These are phyloP conservation scores for Silurus meridionalis DNA, from an alignment of 2,113 vertebrate species.

Conservation along the genomic window DNA sequence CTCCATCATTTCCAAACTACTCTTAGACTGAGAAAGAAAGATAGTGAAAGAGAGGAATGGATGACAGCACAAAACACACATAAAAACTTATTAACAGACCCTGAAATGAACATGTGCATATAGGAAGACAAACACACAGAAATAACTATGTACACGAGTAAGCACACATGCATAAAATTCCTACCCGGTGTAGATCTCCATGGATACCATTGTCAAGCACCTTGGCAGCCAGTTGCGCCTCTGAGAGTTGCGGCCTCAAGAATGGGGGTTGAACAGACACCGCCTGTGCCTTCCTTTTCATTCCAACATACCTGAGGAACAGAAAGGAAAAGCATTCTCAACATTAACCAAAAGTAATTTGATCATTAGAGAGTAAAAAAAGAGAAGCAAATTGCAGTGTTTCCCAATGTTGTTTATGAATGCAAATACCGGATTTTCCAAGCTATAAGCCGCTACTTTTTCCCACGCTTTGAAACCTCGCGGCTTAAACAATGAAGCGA, in stretches of 20 bases:
- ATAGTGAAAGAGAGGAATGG: not conserved
- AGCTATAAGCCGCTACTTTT: too few relatives aligned
- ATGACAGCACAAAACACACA: not conserved
- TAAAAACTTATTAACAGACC: not conserved
- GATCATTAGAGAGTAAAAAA: not conserved
- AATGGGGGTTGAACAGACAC: conserved; percentile 88
- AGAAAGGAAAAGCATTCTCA: not conserved
- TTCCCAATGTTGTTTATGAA: not conserved
- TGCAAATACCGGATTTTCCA: not conserved
- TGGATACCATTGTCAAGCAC: conserved; percentile 95
- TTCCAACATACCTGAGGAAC: conserved; percentile 84
- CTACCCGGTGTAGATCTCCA: conserved; percentile 88
- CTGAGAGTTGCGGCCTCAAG: conserved; percentile 82
- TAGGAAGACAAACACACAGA: not conserved
- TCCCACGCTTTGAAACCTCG: too few relatives aligned
- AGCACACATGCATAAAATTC: conserved; percentile 41
- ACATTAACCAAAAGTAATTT: not conserved
- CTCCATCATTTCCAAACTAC: conserved; percentile 94
- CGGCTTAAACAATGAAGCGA: too few relatives aligned
- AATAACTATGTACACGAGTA: too few relatives aligned
- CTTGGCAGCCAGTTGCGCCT: conserved; percentile 83
- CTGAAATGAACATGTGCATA: not conserved
- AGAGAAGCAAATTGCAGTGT: not conserved
- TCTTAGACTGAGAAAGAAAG: conserved; percentile 79
- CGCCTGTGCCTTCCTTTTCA: conserved; percentile 79